Evolutionary conservation across 2,888 invertebrate genomes (phyloP), one percentile per base, ranked within the genome.

Genomic region (Plebejus melissa): DNA sequence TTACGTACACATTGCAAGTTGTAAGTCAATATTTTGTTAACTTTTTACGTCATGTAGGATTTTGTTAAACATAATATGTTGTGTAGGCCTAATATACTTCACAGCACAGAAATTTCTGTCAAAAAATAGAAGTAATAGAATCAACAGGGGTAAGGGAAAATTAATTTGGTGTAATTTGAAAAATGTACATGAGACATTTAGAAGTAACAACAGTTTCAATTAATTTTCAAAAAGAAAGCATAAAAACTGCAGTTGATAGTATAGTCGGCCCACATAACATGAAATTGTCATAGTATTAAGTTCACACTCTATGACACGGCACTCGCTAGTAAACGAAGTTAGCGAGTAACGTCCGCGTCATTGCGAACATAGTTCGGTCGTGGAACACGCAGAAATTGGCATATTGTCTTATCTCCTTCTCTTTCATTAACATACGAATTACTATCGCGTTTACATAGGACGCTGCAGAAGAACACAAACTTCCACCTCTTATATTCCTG

Each of bases 1-100:
- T 41, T 41, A 70, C 41, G 70, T 70, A 70, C 69, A 69, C 41
- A 41, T 70, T 70, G 32, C 32, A 65, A 16, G 38, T 70, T 70
- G 7, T 70, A 9, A 65, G 32, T 65, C 65, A 65, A 65, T 65
- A 65, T 65, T 32, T 65, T 65, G 65, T 32, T 65, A 65, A 16
- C 65, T 4, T 60, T 22, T 54, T 54, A 54, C 54, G 54, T 54
- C 54, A 54, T 16, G 54, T 54, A 13, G 16, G 3, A 13, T 13
- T 50, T 50, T 50, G 41, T 50, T 50, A 50, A 32, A 65, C 9
- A 3, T 65, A 1, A 3, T 65, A 1, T 13, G 13, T 54, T 65
- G 4, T 22, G 11, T 13, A 13, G 32, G 32, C 32, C 65, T 13
- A 36, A 4, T 65, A 65, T 5, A 32, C 65, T 36, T 13, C 65